A percentile compares a stretch with the other conserved stretches of the same genome.
These are phyloP conservation scores for Bombus sibiricus DNA, from an alignment of 1,140 invertebrate genomes.

Conservation along the genomic window DNA sequence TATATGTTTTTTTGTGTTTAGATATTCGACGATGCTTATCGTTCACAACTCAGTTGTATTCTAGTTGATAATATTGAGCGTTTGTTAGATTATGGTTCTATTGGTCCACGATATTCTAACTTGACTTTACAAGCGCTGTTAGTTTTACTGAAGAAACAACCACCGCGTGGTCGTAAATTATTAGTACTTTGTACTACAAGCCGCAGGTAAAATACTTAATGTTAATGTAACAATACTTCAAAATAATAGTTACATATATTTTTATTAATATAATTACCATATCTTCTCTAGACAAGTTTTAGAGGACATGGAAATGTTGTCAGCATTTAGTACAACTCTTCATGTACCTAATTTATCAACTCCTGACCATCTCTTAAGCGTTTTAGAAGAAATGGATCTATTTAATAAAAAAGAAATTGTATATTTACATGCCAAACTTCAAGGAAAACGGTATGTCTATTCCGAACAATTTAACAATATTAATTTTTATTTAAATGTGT, in stretches of 20 bases:
- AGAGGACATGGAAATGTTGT: constrained; percentile 96
- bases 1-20: constrained; percentile 76
- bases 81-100: constrained; percentile 97
- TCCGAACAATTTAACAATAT: background rate
- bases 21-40: constrained; percentile 99
- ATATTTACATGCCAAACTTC: constrained; percentile 89
- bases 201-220: constrained; percentile 85
- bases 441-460: constrained; percentile 87
- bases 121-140: constrained; percentile 97
- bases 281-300: constrained; percentile 89
- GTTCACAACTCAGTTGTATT: constrained; percentile 97
- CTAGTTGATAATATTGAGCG: constrained; percentile 99
- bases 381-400: constrained; percentile 92
- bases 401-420: constrained; percentile 92
- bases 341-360: constrained; percentile 95
- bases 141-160: constrained; percentile 97
- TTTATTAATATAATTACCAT: constrained; percentile 27
- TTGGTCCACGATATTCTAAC: constrained; percentile 99
- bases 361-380: constrained; percentile 92
- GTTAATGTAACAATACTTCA: background rate
- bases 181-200: constrained; percentile 96
- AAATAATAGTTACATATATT: background rate
- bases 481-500: background rate
- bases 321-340: constrained; percentile 94
- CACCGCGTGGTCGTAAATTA: constrained; percentile 95